Conservation (phyloP, 2,888 invertebrate species). For the Acheta domesticus region DNA sequence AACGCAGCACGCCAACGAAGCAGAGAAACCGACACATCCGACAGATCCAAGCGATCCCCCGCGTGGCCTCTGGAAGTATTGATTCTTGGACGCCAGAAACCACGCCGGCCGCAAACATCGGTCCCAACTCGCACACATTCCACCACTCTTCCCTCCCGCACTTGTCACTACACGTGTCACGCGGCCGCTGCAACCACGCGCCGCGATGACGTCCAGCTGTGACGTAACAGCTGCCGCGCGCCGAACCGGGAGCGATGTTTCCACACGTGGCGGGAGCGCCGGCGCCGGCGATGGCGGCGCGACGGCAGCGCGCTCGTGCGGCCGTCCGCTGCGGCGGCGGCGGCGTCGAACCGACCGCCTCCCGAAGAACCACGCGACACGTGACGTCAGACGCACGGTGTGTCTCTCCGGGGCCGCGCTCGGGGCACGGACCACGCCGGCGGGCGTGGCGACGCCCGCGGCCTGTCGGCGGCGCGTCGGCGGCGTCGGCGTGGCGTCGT, state of each 20-base stretch:
- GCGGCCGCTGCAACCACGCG: neutral
- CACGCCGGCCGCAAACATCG: neutral
- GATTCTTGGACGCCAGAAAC: neutral
- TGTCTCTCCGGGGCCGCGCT: neutral
- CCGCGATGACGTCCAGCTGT: constrained; percentile 1
- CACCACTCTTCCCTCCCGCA: neutral
- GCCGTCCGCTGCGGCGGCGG: neutral
- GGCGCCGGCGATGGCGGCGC: neutral
- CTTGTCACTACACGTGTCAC: constrained; percentile 10
- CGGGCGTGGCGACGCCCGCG: neutral
- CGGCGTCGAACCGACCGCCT: neutral
- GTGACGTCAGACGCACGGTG: neutral
- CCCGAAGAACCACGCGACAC: neutral
- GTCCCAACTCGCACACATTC: neutral
- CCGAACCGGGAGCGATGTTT: neutral
- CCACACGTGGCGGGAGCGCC: neutral
- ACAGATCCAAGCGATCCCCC: no score
- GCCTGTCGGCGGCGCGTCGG: neutral
- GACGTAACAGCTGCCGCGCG: neutral
- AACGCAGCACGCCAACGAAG: no score
- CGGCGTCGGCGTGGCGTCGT: neutral
- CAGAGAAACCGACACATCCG: no score
- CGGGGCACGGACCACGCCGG: neutral
- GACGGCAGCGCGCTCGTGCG: neutral
- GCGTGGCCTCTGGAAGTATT: neutral